Base-by-base conservation (phyloP, 2,113 vertebrate species). In the Equus przewalskii region DNA sequence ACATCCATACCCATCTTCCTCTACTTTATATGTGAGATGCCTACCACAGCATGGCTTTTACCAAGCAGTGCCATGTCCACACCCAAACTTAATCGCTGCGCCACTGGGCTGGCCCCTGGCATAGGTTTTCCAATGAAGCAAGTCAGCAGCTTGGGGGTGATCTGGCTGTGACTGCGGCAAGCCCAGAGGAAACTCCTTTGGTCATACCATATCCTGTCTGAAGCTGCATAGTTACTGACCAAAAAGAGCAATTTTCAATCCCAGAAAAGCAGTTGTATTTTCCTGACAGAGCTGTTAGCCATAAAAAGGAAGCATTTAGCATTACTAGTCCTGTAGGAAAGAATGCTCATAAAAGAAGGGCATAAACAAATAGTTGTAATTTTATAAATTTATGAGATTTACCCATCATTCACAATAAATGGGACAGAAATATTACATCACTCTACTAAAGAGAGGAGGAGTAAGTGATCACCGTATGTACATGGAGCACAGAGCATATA, bases 231-330 rank as follows among this genome's bases (percentile, higher is more conserved):
- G 26, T 64, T 64, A 83, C 15, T 91, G 21, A n/a, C 54, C 30
- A 33, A 86, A 88, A 44, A 67, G 41, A 64, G 6, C 16, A 16
- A 64, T n/a, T 94, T 91, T 51, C 24, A 60, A 4, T 36, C 9
- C 79, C 73, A 70, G 44, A 78, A 83, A 75, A 30, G 13, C 36
- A 81, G 46, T 22, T 88, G 8, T 1, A 56, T 81, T 60, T 82
- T 33, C 28, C 26, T 87, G 70, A 64, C 4, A 89, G 64, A 89
- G 7, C 3, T 2, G 1, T 4, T 33, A 51, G 0, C 33, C 33
- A 86, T 54, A 44, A 86, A 89, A 96, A 83, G 44, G 69, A 96
- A 93, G 21, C 44, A 83, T 82, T 87, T 95, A 26, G 13, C 62
- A 18, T 81, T 82, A 58, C 4, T 36, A 88, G 4, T 78, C 4